phyloP scores from a whole-genome alignment of 2,113 vertebrate genomes.

The Sminthopsis crassicaudata region DNA sequence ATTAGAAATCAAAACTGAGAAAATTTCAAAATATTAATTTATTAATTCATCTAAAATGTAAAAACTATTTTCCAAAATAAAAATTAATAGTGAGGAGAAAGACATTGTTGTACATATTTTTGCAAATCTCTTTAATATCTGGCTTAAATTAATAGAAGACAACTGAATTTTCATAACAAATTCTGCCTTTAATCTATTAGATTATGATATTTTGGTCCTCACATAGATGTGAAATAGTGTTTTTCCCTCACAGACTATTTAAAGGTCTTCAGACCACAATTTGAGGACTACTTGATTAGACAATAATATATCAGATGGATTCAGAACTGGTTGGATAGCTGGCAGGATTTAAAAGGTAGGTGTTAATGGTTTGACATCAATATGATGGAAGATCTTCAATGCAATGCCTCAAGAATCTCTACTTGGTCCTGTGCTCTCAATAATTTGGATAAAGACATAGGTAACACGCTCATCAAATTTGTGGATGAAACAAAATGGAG shows the following conservation, averaged over 20 bases:
- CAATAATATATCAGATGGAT: not conserved
- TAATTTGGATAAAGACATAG: not conserved
- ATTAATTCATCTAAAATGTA: not conserved
- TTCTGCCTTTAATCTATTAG: not conserved
- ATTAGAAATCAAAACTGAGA: not conserved
- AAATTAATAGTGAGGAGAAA: not conserved
- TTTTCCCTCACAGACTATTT: not conserved
- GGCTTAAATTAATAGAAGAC: not conserved
- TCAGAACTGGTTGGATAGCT: not conserved
- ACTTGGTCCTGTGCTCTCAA: not conserved
- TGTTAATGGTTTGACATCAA: not conserved
- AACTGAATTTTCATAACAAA: not conserved
- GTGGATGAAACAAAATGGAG: not conserved
- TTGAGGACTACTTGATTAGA: not conserved
- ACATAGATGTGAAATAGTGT: not conserved
- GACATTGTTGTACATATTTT: not conserved
- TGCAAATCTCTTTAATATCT: not conserved
- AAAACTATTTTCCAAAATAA: not conserved
- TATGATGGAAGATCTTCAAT: not conserved
- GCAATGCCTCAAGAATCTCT: not conserved
- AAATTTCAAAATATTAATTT: not conserved
- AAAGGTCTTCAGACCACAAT: not conserved
- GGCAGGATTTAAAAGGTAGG: not conserved
- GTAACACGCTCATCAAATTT: not conserved
- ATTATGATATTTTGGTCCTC: not conserved